These are phyloP conservation scores for Yponomeuta plumbellus DNA, from an alignment of 2,888 invertebrate species.

Conservation along the genomic window DNA sequence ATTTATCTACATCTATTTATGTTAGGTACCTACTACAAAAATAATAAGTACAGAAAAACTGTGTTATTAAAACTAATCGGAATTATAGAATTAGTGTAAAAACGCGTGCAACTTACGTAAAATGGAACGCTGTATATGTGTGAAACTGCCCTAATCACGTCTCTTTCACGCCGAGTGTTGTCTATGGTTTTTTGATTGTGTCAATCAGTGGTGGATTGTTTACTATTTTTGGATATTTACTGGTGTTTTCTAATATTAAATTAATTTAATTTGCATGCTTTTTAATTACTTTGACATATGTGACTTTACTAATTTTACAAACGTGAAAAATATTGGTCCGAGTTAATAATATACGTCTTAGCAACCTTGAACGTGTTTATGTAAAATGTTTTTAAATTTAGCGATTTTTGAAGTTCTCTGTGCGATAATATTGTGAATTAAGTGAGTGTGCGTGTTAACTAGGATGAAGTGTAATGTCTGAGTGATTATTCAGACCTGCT, in stretches of 20 bases:
- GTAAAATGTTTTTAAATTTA: constrained; percentile 53
- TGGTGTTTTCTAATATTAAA: constrained; percentile 18
- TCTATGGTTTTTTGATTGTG: constrained; percentile 72
- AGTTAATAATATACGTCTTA: constrained; percentile 25
- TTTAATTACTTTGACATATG: background rate
- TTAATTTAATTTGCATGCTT: background rate
- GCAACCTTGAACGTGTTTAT: constrained; percentile 58
- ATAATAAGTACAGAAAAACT: no score
- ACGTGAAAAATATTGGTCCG: background rate
- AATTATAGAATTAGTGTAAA: no score
- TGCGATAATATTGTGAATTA: constrained; percentile 36
- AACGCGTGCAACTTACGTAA: constrained; percentile 30
- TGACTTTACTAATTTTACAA: background rate
- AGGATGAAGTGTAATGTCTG: constrained; percentile 37
- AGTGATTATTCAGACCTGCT: background rate
- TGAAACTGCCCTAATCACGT: constrained; percentile 36
- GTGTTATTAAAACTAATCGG: no score
- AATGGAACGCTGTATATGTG: constrained; percentile 36
- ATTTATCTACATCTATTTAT: no score
- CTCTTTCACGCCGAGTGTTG: constrained; percentile 60
- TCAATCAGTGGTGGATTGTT: constrained; percentile 60
- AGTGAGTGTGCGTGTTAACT: constrained; percentile 34
- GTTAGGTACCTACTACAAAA: no score
- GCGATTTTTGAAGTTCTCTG: constrained; percentile 36
- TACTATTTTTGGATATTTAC: constrained; percentile 54